These are phyloP conservation scores for Hymenopus coronatus DNA, from an alignment of 2,888 invertebrate genomes.

Conservation along the genomic window DNA sequence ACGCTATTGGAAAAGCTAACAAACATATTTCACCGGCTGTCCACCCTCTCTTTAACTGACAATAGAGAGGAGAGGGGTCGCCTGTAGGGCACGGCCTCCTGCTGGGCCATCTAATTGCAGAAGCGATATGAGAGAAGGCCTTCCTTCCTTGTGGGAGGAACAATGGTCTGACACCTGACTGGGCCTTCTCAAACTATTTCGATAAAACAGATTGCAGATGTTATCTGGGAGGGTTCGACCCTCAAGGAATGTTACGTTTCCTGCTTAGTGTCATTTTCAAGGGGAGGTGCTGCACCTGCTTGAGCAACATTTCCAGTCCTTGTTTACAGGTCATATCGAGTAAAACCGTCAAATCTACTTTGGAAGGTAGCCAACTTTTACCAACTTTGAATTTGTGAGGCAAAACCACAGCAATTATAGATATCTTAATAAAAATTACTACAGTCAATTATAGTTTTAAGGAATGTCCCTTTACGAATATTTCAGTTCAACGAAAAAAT, in stretches of 20 bases:
- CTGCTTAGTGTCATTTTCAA: neutral
- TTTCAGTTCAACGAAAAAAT: too few species aligned
- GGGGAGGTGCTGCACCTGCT: neutral
- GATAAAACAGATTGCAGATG: neutral
- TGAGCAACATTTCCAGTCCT: neutral
- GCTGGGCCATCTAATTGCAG: conserved; percentile 22
- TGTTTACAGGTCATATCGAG: neutral
- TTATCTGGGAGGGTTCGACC: neutral
- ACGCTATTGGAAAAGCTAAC: conserved; percentile 22
- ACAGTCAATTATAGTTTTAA: too few species aligned
- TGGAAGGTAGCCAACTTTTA: too few species aligned
- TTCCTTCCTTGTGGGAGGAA: neutral
- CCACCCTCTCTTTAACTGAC: neutral
- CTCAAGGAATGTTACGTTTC: neutral
- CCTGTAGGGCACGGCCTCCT: conserved; percentile 16
- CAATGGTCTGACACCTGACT: conserved; percentile 6
- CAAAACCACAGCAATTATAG: too few species aligned
- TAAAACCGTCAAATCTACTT: too few species aligned
- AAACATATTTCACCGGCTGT: conserved; percentile 19
- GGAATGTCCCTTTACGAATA: too few species aligned
- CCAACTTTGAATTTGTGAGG: too few species aligned
- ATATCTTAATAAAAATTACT: too few species aligned
- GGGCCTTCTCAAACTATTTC: conserved; percentile 1
- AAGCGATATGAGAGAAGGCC: conserved; percentile 1
- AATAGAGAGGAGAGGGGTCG: neutral